Evolutionary conservation across 2,888 invertebrate genomes (phyloP).

Genomic region (Leptinotarsa haldemani): DNA sequence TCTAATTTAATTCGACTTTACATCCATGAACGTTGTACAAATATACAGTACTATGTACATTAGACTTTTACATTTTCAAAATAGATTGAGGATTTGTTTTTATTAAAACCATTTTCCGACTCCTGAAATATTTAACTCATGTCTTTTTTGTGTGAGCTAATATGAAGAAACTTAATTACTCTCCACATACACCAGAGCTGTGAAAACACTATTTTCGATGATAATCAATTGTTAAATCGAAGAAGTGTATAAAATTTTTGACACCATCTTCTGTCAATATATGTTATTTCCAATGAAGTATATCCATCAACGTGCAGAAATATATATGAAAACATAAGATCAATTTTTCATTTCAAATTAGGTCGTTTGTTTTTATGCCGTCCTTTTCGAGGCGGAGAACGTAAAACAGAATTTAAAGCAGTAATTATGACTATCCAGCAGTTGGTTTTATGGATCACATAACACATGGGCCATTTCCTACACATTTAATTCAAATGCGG

Average conservation of each 20-base stretch:
- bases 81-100: too few relatives aligned
- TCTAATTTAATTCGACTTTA: too few relatives aligned
- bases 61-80: too few relatives aligned
- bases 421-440: slow-evolving; percentile 33
- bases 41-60: too few relatives aligned
- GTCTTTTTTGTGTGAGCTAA: too few relatives aligned
- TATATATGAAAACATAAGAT: neutral
- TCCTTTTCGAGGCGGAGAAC: slow-evolving; percentile 15
- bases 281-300: neutral
- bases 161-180: too few relatives aligned
- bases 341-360: slow-evolving; percentile 12
- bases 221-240: too few relatives aligned
- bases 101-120: too few relatives aligned
- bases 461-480: slow-evolving; percentile 58
- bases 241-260: neutral
- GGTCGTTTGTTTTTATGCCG: slow-evolving; percentile 13
- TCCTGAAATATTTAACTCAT: too few relatives aligned
- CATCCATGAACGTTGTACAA: too few relatives aligned
- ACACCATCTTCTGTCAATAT: neutral
- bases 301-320: neutral
- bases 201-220: too few relatives aligned
- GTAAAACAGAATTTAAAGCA: slow-evolving; percentile 32
- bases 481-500: slow-evolving; percentile 52
- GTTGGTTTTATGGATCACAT: slow-evolving; percentile 55
- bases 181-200: too few relatives aligned